Evolutionary conservation across 2,113 vertebrate genomes (phyloP).

Genomic region (Apistogramma diplotaenia): DNA sequence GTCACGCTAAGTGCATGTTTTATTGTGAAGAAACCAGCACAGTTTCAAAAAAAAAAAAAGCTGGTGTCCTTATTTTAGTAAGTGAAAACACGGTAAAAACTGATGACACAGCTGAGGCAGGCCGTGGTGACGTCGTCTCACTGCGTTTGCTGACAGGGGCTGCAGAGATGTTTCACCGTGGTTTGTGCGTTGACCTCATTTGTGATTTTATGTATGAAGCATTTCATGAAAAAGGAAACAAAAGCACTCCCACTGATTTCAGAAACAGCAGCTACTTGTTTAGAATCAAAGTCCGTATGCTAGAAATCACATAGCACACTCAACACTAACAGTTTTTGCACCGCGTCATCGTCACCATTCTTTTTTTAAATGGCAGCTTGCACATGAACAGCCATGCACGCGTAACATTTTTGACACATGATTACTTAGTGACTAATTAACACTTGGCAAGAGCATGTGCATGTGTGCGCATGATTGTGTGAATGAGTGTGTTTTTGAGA

Average conservation of each 20-base stretch:
- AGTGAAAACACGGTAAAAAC: neutral
- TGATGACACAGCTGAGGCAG: neutral
- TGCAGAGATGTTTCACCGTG: neutral
- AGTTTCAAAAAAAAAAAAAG: neutral
- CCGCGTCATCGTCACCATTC: neutral
- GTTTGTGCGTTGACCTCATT: neutral
- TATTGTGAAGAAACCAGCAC: neutral
- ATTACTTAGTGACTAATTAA: conserved; percentile 1
- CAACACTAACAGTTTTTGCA: neutral
- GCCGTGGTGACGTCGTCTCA: neutral
- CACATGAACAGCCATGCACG: neutral
- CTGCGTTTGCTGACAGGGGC: neutral
- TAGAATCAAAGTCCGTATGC: neutral
- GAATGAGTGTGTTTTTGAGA: neutral
- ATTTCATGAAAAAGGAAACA: neutral
- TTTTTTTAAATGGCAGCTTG: neutral
- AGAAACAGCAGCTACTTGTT: neutral
- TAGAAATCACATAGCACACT: neutral
- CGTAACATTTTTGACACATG: neutral
- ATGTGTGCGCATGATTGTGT: neutral
- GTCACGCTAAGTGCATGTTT: neutral
- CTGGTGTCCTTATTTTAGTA: neutral
- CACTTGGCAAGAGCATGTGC: neutral
- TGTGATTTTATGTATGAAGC: neutral
- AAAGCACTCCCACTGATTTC: neutral